A percentile compares a stretch with the other conserved stretches of the same genome.
phyloP scores from a whole-genome alignment of 2,113 vertebrate species.

The Sclerurus mexicanus region DNA sequence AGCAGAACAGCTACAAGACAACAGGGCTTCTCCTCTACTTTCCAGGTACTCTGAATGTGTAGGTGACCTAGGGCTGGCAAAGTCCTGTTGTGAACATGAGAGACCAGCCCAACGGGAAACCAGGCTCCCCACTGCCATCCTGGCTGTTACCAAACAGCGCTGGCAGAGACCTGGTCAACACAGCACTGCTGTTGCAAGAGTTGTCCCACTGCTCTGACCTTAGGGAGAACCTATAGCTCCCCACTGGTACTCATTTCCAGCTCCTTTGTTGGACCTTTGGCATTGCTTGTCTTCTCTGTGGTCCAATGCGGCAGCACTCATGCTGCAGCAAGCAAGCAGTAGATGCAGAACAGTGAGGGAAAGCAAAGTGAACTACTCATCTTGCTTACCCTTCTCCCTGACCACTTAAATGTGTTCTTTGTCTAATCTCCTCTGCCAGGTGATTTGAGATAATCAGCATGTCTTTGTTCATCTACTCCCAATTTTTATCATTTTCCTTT shows the following conservation, averaged over 20 bases:
- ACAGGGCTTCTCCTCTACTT: background rate
- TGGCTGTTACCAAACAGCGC: background rate
- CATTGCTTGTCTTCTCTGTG: accelerated
- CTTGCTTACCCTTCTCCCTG: background rate
- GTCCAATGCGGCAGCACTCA: background rate
- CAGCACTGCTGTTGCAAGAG: background rate
- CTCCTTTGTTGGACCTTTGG: background rate
- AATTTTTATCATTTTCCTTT: background rate
- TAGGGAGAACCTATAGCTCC: background rate
- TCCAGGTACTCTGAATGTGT: accelerated
- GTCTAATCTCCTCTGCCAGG: background rate
- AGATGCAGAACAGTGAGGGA: background rate
- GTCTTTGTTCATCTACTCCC: background rate
- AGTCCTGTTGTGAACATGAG: background rate
- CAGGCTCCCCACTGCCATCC: background rate
- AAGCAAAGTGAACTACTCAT: background rate
- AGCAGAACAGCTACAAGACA: background rate
- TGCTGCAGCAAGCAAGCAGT: background rate
- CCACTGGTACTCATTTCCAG: accelerated
- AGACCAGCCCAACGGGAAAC: background rate
- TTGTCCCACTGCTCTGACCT: background rate
- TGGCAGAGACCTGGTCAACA: no score
- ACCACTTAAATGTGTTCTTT: background rate
- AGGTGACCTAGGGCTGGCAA: background rate
- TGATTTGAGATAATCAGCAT: background rate